Percentiles rank a stretch among this genome's conserved stretches.
Conservation (phyloP, 2,888 invertebrate species). For the Hypselothyrea guttata region DNA sequence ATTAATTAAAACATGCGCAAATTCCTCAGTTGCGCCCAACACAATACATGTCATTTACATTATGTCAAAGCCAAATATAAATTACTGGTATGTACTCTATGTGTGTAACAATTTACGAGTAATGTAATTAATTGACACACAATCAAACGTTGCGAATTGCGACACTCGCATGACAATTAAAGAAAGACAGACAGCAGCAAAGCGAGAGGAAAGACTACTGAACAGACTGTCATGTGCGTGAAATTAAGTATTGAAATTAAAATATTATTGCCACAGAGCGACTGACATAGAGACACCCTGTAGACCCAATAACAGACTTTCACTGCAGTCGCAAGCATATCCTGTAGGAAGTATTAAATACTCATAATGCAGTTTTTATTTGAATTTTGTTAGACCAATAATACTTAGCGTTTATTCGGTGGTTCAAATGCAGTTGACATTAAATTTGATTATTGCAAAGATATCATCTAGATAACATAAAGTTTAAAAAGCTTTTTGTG, state of each 20-base stretch:
- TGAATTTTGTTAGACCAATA: no score
- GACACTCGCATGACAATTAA: neutral
- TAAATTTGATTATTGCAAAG: no score
- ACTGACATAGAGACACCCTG: no score
- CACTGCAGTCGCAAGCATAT: no score
- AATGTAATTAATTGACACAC: slow-evolving; percentile 41
- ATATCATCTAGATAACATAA: no score
- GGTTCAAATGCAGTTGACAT: no score
- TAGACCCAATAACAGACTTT: no score
- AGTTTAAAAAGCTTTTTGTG: no score
- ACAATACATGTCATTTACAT: slow-evolving; percentile 39
- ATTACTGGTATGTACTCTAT: slow-evolving; percentile 8
- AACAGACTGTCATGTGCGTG: slow-evolving; percentile 11
- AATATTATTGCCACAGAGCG: no score
- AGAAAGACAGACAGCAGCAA: slow-evolving; percentile 7
- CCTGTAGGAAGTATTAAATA: no score
- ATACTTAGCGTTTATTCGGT: no score
- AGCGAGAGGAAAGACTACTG: slow-evolving; percentile 8
- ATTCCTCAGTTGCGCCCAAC: slow-evolving; percentile 4
- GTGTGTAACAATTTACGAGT: slow-evolving; percentile 16
- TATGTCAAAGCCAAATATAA: slow-evolving; percentile 21
- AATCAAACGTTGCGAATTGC: slow-evolving; percentile 22
- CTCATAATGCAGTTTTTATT: no score
- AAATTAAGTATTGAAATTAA: slow-evolving; percentile 15
- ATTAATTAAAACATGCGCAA: neutral